These are phyloP conservation scores for Microcebus jonahi DNA, from an alignment of 2,113 vertebrate genomes.

Conservation along the genomic window DNA sequence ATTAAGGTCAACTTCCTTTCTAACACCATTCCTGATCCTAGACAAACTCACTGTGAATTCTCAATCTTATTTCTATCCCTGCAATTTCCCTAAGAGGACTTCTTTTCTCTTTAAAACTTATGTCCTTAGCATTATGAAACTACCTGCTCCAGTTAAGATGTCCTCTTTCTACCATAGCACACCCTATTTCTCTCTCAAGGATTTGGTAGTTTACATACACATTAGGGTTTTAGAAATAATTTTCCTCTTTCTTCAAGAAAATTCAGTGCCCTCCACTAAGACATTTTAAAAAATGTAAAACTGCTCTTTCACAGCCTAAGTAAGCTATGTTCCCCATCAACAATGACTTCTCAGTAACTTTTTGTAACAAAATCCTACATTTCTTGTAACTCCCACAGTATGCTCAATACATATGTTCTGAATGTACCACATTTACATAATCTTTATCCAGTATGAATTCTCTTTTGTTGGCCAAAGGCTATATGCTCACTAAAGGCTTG, in stretches of 20 bases:
- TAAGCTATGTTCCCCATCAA: not conserved
- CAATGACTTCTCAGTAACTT: not conserved
- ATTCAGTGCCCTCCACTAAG: not conserved
- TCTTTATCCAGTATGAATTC: conserved; percentile 72
- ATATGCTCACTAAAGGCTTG: conserved; percentile 53
- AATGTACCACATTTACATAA: not conserved
- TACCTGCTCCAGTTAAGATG: not conserved
- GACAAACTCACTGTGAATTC: not conserved
- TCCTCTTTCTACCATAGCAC: not conserved
- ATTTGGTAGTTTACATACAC: not conserved
- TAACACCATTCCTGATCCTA: not conserved
- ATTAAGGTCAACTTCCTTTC: not conserved
- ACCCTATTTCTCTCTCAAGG: not conserved
- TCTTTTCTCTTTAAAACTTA: not conserved
- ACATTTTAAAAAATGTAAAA: not conserved
- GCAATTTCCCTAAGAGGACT: not conserved
- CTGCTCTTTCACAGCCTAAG: not conserved
- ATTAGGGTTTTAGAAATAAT: conserved; percentile 9
- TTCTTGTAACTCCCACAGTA: not conserved
- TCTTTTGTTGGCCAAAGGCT: conserved; percentile 59
- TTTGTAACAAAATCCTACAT: not conserved
- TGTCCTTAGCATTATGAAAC: not conserved
- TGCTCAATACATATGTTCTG: not conserved
- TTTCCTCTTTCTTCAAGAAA: not conserved
- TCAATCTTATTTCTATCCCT: not conserved